Percentiles rank a stretch among this genome's conserved stretches.
These are phyloP conservation scores for Axis porcinus DNA, from an alignment of 2,113 vertebrate genomes.

Conservation along the genomic window DNA sequence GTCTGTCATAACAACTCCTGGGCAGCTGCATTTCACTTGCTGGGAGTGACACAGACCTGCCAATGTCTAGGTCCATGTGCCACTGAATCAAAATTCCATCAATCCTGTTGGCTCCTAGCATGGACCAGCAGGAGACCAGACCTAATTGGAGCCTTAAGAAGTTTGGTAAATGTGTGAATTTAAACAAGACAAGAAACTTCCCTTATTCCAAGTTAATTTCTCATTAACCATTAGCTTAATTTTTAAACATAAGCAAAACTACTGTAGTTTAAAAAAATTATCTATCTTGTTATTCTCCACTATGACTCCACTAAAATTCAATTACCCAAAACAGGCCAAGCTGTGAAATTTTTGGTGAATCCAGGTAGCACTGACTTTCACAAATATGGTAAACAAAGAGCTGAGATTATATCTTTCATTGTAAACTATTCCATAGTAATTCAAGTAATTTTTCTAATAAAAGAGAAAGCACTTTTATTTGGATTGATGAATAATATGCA, in stretches of 20 bases:
- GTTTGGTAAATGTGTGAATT: not conserved
- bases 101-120: slow-evolving; percentile 63
- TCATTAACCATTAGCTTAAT: not conserved
- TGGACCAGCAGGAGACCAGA: slow-evolving; percentile 48
- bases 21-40: slow-evolving; percentile 48
- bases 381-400: not conserved
- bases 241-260: not conserved
- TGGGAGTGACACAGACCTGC: slow-evolving; percentile 71
- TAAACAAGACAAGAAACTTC: slow-evolving; percentile 15
- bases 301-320: not conserved
- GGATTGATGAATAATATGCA: not conserved
- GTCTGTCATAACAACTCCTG: slow-evolving; percentile 51
- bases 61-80: slow-evolving; percentile 67
- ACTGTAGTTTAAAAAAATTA: not conserved
- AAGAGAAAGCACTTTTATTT: slow-evolving; percentile 22
- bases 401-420: not conserved
- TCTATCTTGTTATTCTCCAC: not conserved
- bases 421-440: not conserved
- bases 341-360: not conserved
- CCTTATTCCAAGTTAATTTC: slow-evolving; percentile 32
- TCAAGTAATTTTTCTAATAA: slow-evolving; percentile 32
- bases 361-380: not conserved
- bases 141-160: not conserved
- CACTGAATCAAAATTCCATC: slow-evolving; percentile 77
- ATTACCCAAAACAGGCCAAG: not conserved